phyloP scores from a whole-genome alignment of 1,140 invertebrate species.

The Calycopis cecrops region DNA sequence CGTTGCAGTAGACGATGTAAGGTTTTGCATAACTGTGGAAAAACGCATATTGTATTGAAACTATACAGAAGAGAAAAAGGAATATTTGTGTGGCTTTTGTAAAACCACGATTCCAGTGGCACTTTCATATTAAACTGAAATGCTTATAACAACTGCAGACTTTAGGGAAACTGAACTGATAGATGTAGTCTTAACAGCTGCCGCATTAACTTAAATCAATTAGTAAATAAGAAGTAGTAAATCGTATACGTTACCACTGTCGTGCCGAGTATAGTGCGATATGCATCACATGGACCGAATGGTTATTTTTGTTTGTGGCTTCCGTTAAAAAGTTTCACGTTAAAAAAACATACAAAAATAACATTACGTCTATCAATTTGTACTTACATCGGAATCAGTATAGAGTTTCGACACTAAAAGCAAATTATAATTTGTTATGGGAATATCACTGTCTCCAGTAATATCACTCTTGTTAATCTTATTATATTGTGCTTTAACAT shows the following conservation, averaged over 20 bases:
- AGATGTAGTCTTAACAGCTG: too few relatives aligned
- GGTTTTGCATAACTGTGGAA: slow-evolving; percentile 9
- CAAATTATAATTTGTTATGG: background rate
- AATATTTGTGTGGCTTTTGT: background rate
- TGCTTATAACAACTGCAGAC: too few relatives aligned
- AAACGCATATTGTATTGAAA: too few relatives aligned
- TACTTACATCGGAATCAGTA: background rate
- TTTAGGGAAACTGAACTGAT: too few relatives aligned
- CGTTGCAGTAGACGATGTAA: slow-evolving; percentile 4
- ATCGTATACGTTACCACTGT: too few relatives aligned
- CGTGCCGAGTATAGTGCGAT: too few relatives aligned
- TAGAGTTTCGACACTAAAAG: background rate
- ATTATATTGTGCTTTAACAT: slow-evolving; percentile 5
- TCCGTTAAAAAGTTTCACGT: too few relatives aligned
- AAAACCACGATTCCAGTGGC: background rate
- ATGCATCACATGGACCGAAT: too few relatives aligned
- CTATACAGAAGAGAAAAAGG: background rate
- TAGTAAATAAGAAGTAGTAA: too few relatives aligned
- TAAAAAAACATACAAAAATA: too few relatives aligned
- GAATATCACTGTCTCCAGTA: background rate
- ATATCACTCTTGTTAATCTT: background rate
- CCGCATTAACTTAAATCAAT: too few relatives aligned
- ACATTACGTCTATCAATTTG: background rate
- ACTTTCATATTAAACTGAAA: background rate
- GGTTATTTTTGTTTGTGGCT: too few relatives aligned